A percentile compares a stretch with the other conserved stretches of the same genome.
Conservation (phyloP, 2,113 vertebrate species). For the Condylura cristata region DNA sequence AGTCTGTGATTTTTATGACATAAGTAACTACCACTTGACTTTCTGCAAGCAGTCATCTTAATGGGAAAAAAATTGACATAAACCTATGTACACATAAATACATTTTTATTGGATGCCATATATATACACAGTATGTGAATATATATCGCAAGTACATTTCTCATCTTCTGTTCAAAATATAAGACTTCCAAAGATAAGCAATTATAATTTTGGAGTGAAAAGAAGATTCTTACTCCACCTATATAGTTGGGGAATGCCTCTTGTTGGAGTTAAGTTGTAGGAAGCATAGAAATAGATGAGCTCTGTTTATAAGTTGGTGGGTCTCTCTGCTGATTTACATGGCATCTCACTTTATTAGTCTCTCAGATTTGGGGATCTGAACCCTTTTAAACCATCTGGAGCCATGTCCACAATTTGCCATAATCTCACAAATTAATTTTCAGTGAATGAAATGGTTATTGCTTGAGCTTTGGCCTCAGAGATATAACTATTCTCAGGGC, state of each 20-base stretch:
- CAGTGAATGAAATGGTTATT: constrained; percentile 74
- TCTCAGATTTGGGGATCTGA: too few species aligned
- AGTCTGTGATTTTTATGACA: constrained; percentile 3
- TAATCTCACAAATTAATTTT: constrained; percentile 79
- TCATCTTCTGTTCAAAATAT: constrained; percentile 51
- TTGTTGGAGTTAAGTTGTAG: constrained; percentile 13
- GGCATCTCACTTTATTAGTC: too few species aligned
- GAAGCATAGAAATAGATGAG: not conserved
- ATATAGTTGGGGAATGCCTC: constrained; percentile 49
- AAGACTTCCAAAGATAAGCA: constrained; percentile 58
- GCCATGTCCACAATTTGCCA: constrained; percentile 66
- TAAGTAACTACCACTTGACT: constrained; percentile 26
- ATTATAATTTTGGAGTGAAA: constrained; percentile 58
- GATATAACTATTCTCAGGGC: constrained; percentile 82
- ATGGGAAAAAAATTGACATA: constrained; percentile 16
- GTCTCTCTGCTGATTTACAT: too few species aligned
- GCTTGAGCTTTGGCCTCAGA: constrained; percentile 80
- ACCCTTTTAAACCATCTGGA: constrained; percentile 80
- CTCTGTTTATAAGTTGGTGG: constrained; percentile 58
- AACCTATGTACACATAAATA: not conserved
- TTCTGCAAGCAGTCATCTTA: constrained; percentile 46
- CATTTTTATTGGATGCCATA: constrained; percentile 13
- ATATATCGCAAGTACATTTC: not conserved
- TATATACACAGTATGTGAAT: not conserved
- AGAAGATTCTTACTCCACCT: constrained; percentile 45